Evolutionary conservation across 2,888 invertebrate genomes (phyloP), one percentile per base, ranked within the genome.

Genomic region (Amphipoea lucens): DNA sequence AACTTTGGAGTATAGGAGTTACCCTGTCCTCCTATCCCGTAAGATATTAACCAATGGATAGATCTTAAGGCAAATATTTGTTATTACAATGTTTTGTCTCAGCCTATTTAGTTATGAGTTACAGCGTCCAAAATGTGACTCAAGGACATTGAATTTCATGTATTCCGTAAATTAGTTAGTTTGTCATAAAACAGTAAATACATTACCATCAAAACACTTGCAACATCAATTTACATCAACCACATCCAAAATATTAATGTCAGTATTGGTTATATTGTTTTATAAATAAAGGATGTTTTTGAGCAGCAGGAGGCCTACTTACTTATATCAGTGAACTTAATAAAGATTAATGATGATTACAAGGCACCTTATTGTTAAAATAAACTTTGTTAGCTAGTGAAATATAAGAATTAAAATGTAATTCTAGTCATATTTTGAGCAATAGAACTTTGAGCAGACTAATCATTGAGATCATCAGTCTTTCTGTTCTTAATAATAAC

Each of bases 101-200:
- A 12, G 29, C 20, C 45, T 20, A 69, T 20, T 51, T 11, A 20
- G 12, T 36, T 20, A 17, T 1, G 11, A 48, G 29, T 68, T 29
- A 48, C n/a, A 29, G 12, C 12, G 0, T 51, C 48, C 29, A 69
- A 69, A 29, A 51, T 36, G 23, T 54, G 29, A 69, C 48, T 51
- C 29, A 29, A 12, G 20, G 17, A 29, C 29, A 29, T 48, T 42
- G 40, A 17, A n/a, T 68, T 62, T 12, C 11, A 42, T 42, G n/a
- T 20, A 20, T 62, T 72, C 14, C 17, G 40, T 42, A 40, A n/a
- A 62, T 20, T 23, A 2, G 29, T 45, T 42, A 45, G 45, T 2
- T 48, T 51, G 63, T 62, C 45, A 29, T 65, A 36, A 67, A 74
- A 48, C 48, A 67, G 45, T 48, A 51, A 66, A 23, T 29, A 74